These are phyloP conservation scores for Nanorana parkeri DNA, from an alignment of 2,113 vertebrate species.

Conservation along the genomic window DNA sequence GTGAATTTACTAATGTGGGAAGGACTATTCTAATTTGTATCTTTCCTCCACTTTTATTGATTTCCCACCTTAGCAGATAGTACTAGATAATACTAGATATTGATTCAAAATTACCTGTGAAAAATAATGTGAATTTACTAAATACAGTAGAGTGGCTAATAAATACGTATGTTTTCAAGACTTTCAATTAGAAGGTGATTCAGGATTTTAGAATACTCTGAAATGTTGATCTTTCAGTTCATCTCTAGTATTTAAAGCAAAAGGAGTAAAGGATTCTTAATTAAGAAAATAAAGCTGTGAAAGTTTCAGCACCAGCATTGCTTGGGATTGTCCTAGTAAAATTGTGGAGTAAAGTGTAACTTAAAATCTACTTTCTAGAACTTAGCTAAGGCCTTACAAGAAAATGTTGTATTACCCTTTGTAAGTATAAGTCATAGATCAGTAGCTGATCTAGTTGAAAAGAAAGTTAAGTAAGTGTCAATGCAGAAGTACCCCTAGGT, in stretches of 20 bases:
- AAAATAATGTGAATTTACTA: too few species aligned
- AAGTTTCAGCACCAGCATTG: neutral
- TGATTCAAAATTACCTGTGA: too few species aligned
- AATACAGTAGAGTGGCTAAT: too few species aligned
- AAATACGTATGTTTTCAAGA: too few species aligned
- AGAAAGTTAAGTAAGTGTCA: neutral
- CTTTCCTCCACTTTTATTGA: too few species aligned
- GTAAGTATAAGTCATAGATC: neutral
- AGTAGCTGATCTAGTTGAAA: conserved; percentile 2
- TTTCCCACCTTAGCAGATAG: too few species aligned
- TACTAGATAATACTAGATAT: too few species aligned
- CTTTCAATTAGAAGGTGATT: conserved; percentile 13
- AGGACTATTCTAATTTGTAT: too few species aligned
- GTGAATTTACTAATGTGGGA: too few species aligned
- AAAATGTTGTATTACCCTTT: neutral
- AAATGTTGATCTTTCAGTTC: neutral
- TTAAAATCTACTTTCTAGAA: neutral
- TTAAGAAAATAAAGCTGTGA: neutral
- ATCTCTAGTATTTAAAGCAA: neutral
- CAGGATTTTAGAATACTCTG: conserved; percentile 14
- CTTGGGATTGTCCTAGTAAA: neutral
- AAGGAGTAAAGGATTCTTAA: neutral
- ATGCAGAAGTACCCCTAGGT: neutral
- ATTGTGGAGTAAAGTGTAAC: neutral
- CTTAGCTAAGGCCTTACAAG: neutral